These are phyloP conservation scores for Carassius auratus DNA, from an alignment of 2,113 vertebrate species.

Conservation along the genomic window DNA sequence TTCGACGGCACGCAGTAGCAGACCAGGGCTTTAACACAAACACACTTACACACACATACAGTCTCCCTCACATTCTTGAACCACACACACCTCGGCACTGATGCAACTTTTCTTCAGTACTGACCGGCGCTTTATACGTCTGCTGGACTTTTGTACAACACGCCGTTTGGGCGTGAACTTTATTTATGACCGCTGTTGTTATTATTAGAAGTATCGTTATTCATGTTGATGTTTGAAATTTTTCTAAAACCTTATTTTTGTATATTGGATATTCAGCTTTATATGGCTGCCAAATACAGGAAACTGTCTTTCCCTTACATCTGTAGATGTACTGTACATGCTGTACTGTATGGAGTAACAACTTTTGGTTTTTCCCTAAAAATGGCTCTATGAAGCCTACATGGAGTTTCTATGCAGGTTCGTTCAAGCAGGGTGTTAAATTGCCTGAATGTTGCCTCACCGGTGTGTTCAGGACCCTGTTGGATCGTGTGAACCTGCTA, in stretches of 20 bases:
- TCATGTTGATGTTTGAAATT: slow-evolving; percentile 60
- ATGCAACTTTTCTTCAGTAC: slow-evolving; percentile 19
- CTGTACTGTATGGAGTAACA: slow-evolving; percentile 25
- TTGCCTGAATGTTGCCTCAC: not conserved
- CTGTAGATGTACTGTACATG: slow-evolving; percentile 48
- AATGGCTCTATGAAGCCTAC: not conserved
- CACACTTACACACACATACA: slow-evolving; percentile 14
- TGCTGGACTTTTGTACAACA: slow-evolving; percentile 57
- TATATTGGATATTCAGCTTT: slow-evolving; percentile 66
- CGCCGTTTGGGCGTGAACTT: slow-evolving; percentile 48
- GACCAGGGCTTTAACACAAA: slow-evolving; percentile 75
- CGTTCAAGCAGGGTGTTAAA: not conserved
- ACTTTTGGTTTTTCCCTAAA: not conserved
- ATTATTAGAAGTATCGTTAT: slow-evolving; percentile 45
- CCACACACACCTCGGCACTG: slow-evolving; percentile 9
- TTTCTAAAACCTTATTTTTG: slow-evolving; percentile 69
- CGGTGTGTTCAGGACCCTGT: not conserved
- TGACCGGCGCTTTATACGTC: slow-evolving; percentile 44
- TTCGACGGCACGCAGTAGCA: slow-evolving; percentile 80
- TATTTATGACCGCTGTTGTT: slow-evolving; percentile 59
- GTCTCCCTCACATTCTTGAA: slow-evolving; percentile 7
- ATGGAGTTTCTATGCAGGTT: slow-evolving; percentile 31
- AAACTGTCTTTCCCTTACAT: slow-evolving; percentile 47
- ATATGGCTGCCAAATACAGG: slow-evolving; percentile 73
- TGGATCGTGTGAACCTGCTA: slow-evolving; percentile 4